Evolutionary conservation across 2,888 invertebrate genomes (phyloP), one percentile per base, ranked within the genome.

Genomic region (Troilus luridus): DNA sequence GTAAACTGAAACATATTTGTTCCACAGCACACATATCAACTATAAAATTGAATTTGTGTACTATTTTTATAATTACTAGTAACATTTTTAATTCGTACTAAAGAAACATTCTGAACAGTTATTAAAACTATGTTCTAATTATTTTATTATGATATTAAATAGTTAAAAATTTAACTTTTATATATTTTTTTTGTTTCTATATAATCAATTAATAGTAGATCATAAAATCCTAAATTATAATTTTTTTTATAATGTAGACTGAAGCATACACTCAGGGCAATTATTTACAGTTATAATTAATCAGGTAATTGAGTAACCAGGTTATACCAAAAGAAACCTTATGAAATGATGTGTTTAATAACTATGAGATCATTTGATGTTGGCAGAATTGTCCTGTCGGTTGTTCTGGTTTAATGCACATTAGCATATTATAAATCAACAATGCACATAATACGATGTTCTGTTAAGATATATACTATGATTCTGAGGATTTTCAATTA

Each of bases 211-310:
- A 56, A 85, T 56, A 56, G n/a, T 85, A 85, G 85, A 85, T 85
- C 85, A 85, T 85, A 85, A 12, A 85, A 56, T 56, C n/a, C 56
- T n/a, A 56, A 21, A 54, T 85, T 85, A 85, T n/a, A 58, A 85
- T 14, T 56, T 81, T 54, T 85, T 85, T 21, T 85, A 21, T 85
- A 56, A 21, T 19, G 72, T 56, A 85, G 3, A 85, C n/a, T 58
- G 54, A 85, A 85, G 56, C 54, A 85, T 85, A 85, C 56, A 54
- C n/a, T 85, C 85, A 85, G 85, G 85, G 54, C 85, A 54, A 85
- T 85, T 85, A 85, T 85, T 85, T 85, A 85, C 85, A 85, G 54
- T 56, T 85, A 85, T 58, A 85, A 85, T 85, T 85, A 85, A 85
- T 85, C 85, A 85, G 85, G 85, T 85, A 85, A 56, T 85, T n/a